Base-by-base conservation (phyloP, 2,888 invertebrate genomes). In the Hydroisotoma schaefferi region DNA sequence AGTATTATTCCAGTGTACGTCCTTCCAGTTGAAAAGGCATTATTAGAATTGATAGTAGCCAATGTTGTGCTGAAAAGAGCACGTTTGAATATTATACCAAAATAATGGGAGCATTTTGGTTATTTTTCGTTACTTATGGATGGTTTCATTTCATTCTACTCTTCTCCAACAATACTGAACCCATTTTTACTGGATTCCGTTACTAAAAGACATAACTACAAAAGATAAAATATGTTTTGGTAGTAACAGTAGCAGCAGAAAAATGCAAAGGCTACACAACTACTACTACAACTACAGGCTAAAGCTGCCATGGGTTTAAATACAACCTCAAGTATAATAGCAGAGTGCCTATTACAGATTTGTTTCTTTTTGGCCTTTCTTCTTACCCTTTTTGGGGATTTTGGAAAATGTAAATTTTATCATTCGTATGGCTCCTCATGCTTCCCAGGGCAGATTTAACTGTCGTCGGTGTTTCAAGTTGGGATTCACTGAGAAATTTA, bases 111-210 rank as follows among this genome's bases (percentile, higher is more conserved):
- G 20, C 15, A 40, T 40, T 15, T 8, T 15, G 40, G 40, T 20
- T 40, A 40, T 40, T 40, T 40, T 40, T 40, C n/a, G n/a, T n/a
- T n/a, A 18, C 40, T 40, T 18, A 40, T 40, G 40, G 40, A 8
- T 15, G 40, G 40, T 40, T 40, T 40, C 40, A 40, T 40, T 20
- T 40, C 8, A 5, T n/a, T n/a, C n/a, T n/a, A n/a, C n/a, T n/a
- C n/a, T n/a, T n/a, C n/a, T n/a, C n/a, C n/a, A n/a, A n/a, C n/a
- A n/a, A n/a, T n/a, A n/a, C n/a, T n/a, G n/a, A n/a, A n/a, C n/a
- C n/a, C n/a, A n/a, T n/a, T n/a, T n/a, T n/a, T n/a, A n/a, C n/a
- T n/a, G n/a, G n/a, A n/a, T n/a, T n/a, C n/a, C n/a, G n/a, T n/a
- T n/a, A n/a, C n/a, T n/a, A n/a, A n/a, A n/a, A n/a, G n/a, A n/a